phyloP scores from a whole-genome alignment of 2,797 vertebrate genomes.

The Rousettus madagascariensis region DNA sequence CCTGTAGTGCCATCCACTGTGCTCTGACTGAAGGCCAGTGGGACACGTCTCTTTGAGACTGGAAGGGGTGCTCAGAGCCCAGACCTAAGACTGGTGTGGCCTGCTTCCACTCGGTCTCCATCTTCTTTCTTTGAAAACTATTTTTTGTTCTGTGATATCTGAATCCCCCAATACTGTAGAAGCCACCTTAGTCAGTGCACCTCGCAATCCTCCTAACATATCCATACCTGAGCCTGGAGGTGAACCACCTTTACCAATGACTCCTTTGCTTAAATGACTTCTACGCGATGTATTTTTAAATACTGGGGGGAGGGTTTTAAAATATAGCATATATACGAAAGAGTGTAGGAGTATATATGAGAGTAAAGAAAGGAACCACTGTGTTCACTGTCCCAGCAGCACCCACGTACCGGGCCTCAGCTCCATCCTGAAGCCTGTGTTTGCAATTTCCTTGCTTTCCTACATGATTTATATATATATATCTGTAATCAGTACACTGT shows the following conservation, averaged over 20 bases:
- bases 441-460: not conserved
- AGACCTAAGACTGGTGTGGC: not conserved
- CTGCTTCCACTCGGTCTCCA: too few species aligned
- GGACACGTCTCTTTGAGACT: not conserved
- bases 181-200: not conserved
- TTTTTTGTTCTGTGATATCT: not conserved
- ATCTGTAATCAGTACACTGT: not conserved
- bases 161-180: not conserved
- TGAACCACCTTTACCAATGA: fast-evolving
- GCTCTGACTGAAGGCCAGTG: not conserved
- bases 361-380: too few species aligned
- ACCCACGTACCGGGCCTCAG: fast-evolving
- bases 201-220: not conserved
- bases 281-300: not conserved
- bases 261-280: not conserved
- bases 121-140: not conserved
- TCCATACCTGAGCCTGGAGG: not conserved
- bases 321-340: not conserved
- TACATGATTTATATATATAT: too few species aligned
- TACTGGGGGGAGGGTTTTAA: not conserved
- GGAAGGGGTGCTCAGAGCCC: not conserved
- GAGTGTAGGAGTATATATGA: too few species aligned
- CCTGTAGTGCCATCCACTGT: too few species aligned
- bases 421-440: not conserved
- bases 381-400: too few species aligned